Percentiles rank a stretch among this genome's conserved stretches.
Evolutionary conservation across 1,140 invertebrate genomes (phyloP).

Genomic region (Drosophila mojavensis): DNA sequence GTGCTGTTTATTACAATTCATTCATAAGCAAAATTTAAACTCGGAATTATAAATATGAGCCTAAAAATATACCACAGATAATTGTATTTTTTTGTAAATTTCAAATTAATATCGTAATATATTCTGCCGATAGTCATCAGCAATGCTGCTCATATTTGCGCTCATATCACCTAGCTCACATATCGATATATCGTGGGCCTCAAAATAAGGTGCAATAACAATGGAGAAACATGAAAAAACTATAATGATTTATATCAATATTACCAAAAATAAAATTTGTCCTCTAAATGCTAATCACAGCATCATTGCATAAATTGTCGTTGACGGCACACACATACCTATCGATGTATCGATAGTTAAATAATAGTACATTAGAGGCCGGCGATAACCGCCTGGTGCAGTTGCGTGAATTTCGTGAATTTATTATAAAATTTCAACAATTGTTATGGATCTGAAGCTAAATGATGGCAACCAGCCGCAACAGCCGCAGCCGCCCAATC

Average conservation of each 20-base stretch:
- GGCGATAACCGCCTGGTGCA: conserved; percentile 32
- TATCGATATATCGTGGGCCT: too few species aligned
- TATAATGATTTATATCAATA: too few species aligned
- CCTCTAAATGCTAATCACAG: neutral
- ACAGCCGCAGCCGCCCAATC: conserved; percentile 15
- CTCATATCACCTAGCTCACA: too few species aligned
- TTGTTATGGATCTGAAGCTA: conserved; percentile 55
- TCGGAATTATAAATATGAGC: neutral
- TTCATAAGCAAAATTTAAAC: too few species aligned
- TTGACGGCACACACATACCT: neutral
- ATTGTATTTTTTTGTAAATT: neutral
- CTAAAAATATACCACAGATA: conserved; percentile 5
- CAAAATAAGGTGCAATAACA: too few species aligned
- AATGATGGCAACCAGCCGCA: conserved; percentile 35
- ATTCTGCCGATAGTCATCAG: too few species aligned
- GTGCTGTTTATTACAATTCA: too few species aligned
- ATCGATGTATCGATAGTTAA: conserved; percentile 28
- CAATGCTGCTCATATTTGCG: too few species aligned
- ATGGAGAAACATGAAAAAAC: too few species aligned
- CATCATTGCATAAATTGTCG: neutral
- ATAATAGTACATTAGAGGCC: conserved; percentile 1
- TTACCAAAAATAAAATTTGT: too few species aligned
- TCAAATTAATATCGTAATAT: too few species aligned
- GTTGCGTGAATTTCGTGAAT: conserved; percentile 27
- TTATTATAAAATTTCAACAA: conserved; percentile 8